phyloP scores from a whole-genome alignment of 1,140 invertebrate species.

The Philaenus spumarius region DNA sequence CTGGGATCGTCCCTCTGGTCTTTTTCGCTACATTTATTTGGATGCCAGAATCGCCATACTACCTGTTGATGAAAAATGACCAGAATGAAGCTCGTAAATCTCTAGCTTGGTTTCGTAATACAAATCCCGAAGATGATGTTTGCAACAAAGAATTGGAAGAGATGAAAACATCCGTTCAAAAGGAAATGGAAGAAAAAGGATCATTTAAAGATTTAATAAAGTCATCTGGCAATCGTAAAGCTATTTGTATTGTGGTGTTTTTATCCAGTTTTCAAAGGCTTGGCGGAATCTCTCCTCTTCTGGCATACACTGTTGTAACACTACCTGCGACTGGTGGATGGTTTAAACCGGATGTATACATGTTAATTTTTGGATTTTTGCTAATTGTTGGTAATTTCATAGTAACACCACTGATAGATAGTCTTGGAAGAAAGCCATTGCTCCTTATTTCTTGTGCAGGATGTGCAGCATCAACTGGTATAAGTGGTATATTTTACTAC shows the following conservation, averaged over 20 bases:
- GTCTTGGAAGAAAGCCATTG: conserved; percentile 40
- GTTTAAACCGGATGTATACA: conserved; percentile 16
- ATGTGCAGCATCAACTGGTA: neutral
- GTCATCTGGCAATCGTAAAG: conserved; percentile 17
- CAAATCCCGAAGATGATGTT: conserved; percentile 25
- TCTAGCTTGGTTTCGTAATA: conserved; percentile 54
- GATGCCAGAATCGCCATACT: conserved; percentile 79
- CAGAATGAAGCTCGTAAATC: conserved; percentile 53
- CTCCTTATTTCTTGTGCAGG: conserved; percentile 42
- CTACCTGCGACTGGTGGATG: conserved; percentile 22
- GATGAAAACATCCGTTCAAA: conserved; percentile 19
- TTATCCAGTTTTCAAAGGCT: conserved; percentile 27
- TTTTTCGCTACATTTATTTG: conserved; percentile 60
- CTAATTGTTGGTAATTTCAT: conserved; percentile 29
- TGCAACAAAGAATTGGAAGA: conserved; percentile 10
- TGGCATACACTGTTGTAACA: conserved; percentile 30
- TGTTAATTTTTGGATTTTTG: conserved; percentile 18
- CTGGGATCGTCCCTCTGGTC: conserved; percentile 49
- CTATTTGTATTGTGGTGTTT: conserved; percentile 22
- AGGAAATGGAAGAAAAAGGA: conserved; percentile 25
- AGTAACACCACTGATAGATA: conserved; percentile 35
- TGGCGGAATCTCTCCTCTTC: conserved; percentile 26
- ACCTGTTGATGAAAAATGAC: conserved; percentile 51
- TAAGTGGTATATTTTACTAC: neutral
- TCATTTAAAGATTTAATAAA: conserved; percentile 24